These are phyloP conservation scores for Aphodius granarius DNA, from an alignment of 2,888 invertebrate genomes.

Conservation along the genomic window DNA sequence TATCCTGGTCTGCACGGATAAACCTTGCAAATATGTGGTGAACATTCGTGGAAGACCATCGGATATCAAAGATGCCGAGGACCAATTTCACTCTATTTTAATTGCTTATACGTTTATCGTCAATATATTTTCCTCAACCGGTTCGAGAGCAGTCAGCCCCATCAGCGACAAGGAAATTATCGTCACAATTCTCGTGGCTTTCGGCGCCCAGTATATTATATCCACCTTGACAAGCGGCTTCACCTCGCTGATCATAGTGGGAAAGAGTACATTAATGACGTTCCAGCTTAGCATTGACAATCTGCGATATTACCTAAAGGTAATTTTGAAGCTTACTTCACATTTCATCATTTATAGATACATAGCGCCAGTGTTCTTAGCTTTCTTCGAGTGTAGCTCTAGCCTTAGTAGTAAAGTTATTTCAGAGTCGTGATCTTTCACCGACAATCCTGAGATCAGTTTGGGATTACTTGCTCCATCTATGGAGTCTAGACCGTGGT, in stretches of 20 bases:
- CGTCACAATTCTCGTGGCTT: constrained; percentile 19
- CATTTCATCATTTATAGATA: neutral
- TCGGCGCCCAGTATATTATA: constrained; percentile 13
- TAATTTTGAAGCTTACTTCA: constrained; percentile 15
- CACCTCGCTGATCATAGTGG: constrained; percentile 26
- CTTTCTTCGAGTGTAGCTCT: no score
- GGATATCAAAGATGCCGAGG: neutral
- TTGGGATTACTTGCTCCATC: constrained; percentile 58
- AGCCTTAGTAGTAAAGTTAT: no score
- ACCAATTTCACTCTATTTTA: constrained; percentile 12
- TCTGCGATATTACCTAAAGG: constrained; percentile 28
- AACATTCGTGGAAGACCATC: neutral
- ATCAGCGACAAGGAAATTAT: constrained; percentile 17
- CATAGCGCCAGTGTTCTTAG: neutral
- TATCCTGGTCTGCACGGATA: neutral
- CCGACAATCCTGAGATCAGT: constrained; percentile 53
- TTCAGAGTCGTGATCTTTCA: constrained; percentile 29
- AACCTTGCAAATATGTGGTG: neutral
- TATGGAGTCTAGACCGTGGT: constrained; percentile 59
- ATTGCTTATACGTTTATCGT: constrained; percentile 26
- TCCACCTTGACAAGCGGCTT: constrained; percentile 27
- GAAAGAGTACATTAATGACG: constrained; percentile 22
- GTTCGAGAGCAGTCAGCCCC: constrained; percentile 20
- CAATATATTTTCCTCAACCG: constrained; percentile 29
- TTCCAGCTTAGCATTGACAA: constrained; percentile 30